Base-by-base conservation (phyloP, 2,113 vertebrate species). In the Psittacula cyanocephala region DNA sequence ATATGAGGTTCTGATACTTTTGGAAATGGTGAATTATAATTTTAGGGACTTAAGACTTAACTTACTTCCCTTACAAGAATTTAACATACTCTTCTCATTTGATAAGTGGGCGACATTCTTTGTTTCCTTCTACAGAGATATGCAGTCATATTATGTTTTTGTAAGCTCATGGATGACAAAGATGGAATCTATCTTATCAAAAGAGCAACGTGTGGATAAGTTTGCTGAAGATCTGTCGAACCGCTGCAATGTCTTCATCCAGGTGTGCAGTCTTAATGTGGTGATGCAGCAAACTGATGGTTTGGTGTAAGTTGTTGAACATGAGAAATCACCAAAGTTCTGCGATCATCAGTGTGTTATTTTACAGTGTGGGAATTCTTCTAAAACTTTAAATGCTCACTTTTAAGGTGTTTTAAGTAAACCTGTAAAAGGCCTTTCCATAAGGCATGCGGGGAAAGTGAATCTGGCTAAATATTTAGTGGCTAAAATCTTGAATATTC, bases 161-260 rank as follows among this genome's bases (percentile, higher is more conserved):
- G 99, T 99, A 91, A 99, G 99, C 55, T 99, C 99, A 0, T 99
- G 99, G 99, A 99, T 99, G 99, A 99, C 99, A 98, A 99, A 99
- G 98, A 99, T 99, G 99, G 99, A 99, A 96, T 99, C 99, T 39
- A 98, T 99, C 86, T 97, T 99, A 91, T 99, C 98, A 71, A 99
- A 99, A 93, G 99, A 99, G 67, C 99, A 99, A 62, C 98, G 98
- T 74, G 74, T 93, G 52, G 98, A 99, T 33, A 99, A 98, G 92
- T 98, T 99, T 97, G 98, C 98, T 37, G 99, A 99, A 80, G 99
- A 99, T 90, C 98, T 99, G 82, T 99, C 98, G 89, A 99, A 98
- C 96, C 98, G 99, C 95, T 99, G 99, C 96, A 99, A 98, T 63
- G 97, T 99, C 93, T 99, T 99, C 98, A 98, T 99, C 92, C 99